Base-by-base conservation (phyloP, 2,888 invertebrate genomes). In the Pseudanteris insignis region DNA sequence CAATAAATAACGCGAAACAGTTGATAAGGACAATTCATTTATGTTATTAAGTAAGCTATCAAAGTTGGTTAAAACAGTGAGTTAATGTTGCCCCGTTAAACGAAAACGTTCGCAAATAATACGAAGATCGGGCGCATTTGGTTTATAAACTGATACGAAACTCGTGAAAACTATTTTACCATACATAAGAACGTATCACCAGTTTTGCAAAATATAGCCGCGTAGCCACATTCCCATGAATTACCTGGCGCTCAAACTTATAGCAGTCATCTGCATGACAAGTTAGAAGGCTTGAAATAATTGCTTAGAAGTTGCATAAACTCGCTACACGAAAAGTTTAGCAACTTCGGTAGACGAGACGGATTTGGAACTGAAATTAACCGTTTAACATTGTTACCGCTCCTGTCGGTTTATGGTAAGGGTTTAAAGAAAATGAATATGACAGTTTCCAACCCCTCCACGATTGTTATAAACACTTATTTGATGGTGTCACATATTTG, bases 281-380 rank as follows among this genome's bases (percentile, higher is more conserved):
- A 61, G 50, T 61, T 61, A 50, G 43, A 55, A 50, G 54, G 41
- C 44, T 51, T 48, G 55, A 48, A 55, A 55, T 61, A 55, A 61
- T 61, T 61, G 61, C 55, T 55, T 44, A 44, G 44, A 61, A 61
- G 54, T 61, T 55, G 46, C 43, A 40, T 44, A 50, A 55, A 55
- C 55, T 61, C 44, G 18, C 40, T 40, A 46, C 46, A 41, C 36
- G 47, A 47, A 57, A 57, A 58, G 51, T 62, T 57, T 55, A 36
- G 41, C 36, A 57, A 50, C 41, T 62, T 62, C 10, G 21, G 41
- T 37, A 43, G 41, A 57, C 57, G 57, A 55, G 55, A 30, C 61
- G 51, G 48, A 48, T 61, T 54, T 44, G 28, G 54, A 48, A 54
- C 61, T 44, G 34, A 54, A 50, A 55, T 48, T 48, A 48, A 43